Evolutionary conservation across 2,113 vertebrate species (phyloP).

Genomic region (cattle (Bos taurus)): ARS-UCD2.0 NC_037329.1:123653501-123654000

Average conservation of each 20-base stretch:
- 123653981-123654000: background rate
- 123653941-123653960: background rate
- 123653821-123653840: background rate
- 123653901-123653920: background rate
- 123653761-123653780: background rate
- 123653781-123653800: background rate
- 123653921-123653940: background rate
- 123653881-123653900: background rate
- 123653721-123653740: background rate
- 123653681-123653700: slow-evolving; percentile 10
- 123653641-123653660: background rate
- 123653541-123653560: background rate
- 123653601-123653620: background rate
- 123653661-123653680: slow-evolving; percentile 31
- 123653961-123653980: background rate
- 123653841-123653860: fast-evolving
- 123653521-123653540: background rate
- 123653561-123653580: background rate
- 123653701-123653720: slow-evolving; percentile 20
- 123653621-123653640: slow-evolving; percentile 38
- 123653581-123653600: background rate
- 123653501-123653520: background rate
- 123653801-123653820: too few relatives aligned
- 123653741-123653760: background rate
- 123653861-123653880: background rate